Percentiles rank a stretch among this genome's conserved stretches.
These are phyloP conservation scores for Frieseomelitta varia DNA, from an alignment of 1,140 invertebrate genomes.

Conservation along the genomic window DNA sequence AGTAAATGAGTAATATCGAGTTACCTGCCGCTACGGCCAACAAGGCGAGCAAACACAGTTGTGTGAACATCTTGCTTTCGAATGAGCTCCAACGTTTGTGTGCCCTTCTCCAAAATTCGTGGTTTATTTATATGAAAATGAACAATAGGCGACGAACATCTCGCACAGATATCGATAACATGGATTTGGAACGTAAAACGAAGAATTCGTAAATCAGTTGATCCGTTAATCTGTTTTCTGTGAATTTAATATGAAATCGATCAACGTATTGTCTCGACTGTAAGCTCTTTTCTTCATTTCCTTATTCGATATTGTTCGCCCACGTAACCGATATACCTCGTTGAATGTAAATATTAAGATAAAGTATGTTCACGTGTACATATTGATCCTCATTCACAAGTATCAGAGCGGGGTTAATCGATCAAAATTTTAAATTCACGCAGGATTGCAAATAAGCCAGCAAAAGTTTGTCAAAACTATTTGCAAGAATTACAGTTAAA, in stretches of 20 bases:
- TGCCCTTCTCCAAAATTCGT: not conserved
- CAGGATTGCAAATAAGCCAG: too few species aligned
- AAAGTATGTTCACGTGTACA: not conserved
- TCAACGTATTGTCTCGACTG: not conserved
- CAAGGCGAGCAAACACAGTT: conserved; percentile 14
- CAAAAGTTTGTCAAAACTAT: too few species aligned
- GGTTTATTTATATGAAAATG: conserved; percentile 34
- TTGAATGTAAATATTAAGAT: not conserved
- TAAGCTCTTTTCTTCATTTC: not conserved
- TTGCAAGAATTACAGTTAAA: too few species aligned
- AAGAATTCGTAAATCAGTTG: not conserved
- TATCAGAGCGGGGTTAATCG: too few species aligned
- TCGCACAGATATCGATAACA: not conserved
- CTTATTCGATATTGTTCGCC: too few species aligned
- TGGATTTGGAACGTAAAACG: not conserved
- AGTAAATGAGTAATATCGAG: too few species aligned
- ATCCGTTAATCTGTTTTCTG: too few species aligned
- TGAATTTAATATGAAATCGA: not conserved
- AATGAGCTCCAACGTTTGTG: not conserved
- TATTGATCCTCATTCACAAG: not conserved
- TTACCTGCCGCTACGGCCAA: conserved; percentile 48
- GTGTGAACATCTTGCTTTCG: conserved; percentile 13
- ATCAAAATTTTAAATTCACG: too few species aligned
- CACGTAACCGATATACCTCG: not conserved
- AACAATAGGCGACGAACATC: not conserved